These are phyloP conservation scores for Poecile montanus DNA, from an alignment of 2,797 vertebrate genomes.

Conservation along the genomic window DNA sequence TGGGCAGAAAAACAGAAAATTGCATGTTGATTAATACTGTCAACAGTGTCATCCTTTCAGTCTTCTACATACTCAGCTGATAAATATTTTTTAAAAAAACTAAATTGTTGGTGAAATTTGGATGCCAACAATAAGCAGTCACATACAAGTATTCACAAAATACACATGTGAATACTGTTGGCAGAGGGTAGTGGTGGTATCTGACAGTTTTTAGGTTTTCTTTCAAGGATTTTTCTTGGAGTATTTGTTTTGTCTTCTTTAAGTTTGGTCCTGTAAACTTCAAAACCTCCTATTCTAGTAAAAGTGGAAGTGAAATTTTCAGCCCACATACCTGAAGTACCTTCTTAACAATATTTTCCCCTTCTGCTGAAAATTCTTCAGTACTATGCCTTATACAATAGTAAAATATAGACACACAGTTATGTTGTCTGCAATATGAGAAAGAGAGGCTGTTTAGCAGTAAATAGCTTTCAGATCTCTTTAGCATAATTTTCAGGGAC, in stretches of 20 bases:
- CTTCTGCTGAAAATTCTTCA: not conserved
- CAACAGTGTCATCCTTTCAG: not conserved
- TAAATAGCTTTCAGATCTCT: not conserved
- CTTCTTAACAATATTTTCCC: not conserved
- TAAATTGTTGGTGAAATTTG: not conserved
- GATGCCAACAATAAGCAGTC: not conserved
- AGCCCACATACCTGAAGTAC: not conserved
- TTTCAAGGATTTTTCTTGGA: not conserved
- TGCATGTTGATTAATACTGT: not conserved
- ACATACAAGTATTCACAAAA: not conserved
- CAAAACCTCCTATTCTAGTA: not conserved
- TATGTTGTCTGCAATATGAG: accelerated
- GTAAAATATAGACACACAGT: not conserved
- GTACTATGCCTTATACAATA: not conserved
- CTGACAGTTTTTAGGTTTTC: accelerated
- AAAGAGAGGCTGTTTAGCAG: not conserved
- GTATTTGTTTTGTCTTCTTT: not conserved
- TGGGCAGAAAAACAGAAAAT: not conserved
- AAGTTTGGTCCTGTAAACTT: not conserved
- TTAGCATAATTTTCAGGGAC: not conserved
- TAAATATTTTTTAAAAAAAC: not conserved
- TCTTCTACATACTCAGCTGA: not conserved
- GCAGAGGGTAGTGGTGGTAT: accelerated
- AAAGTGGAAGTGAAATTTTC: not conserved
- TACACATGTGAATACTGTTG: not conserved